Base-by-base conservation (phyloP, 23 tunicate species). In the Ciona savignyi region DNA sequence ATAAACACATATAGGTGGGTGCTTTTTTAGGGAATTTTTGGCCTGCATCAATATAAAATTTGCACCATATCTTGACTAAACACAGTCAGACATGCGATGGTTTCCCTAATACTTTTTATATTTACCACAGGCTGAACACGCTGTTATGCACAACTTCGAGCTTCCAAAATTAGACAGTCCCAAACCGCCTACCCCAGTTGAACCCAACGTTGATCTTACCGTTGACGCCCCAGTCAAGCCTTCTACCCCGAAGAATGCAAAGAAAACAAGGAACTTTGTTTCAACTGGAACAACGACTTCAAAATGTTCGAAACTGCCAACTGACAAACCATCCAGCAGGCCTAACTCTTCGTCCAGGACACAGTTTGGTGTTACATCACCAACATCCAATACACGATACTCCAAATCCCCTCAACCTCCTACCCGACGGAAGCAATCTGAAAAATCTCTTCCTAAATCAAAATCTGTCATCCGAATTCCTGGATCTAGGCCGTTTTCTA, bases 401-500 rank as follows among this genome's bases (percentile, higher is more conserved):
- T 31, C 23, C 9, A 69, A 30, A 34, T 69, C 73, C 1, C 73
- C 73, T 1, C 32, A 69, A 23, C 3, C 73, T 24, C 32, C 24
- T 22, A 19, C 49, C 21, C 21, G 25, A 32, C 29, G 19, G 9
- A 23, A 29, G 34, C 32, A 32, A 1, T 15, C 49, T 29, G 73
- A 20, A 26, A 32, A 24, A 2, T 35, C 26, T 22, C 32, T 29
- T 31, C 9, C 48, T 42, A 49, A 25, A 9, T 26, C 77, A 25
- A 56, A 72, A 27, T 25, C 77, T 26, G 64, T 72, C 27, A 56
- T 72, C 23, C 48, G 77, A 49, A 72, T 72, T 42, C 77, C 77
- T 42, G 77, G 77, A 42, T 51, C 77, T 22, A 27, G 77, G 4
- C 77, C 77, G 1, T 72, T 72, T 72, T 56, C 35, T 49, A 72